Conservation (phyloP, 2,797 vertebrate genomes). For the Pogoniulus pusillus region DNA sequence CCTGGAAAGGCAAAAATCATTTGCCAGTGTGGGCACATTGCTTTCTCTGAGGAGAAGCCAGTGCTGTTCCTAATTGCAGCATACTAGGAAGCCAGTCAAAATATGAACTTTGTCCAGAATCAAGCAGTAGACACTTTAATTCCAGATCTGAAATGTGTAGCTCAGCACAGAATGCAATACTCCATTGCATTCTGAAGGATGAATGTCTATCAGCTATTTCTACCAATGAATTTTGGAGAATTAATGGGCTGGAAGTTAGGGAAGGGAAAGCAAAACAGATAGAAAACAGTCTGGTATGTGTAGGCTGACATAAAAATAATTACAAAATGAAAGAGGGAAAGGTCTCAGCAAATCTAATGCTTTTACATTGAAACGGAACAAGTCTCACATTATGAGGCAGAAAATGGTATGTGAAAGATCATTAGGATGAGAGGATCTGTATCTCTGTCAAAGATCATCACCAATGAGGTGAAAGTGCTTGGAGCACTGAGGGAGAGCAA, state of each 20-base stretch:
- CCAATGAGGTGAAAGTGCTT: neutral
- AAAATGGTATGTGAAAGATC: neutral
- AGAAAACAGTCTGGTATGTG: neutral
- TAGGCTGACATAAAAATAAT: neutral
- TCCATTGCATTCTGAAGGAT: no score
- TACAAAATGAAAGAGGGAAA: neutral
- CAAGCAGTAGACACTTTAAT: neutral
- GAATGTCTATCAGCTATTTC: neutral
- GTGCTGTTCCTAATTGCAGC: neutral
- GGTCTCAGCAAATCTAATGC: neutral
- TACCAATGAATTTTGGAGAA: neutral
- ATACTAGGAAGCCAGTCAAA: neutral
- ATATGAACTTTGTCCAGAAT: neutral
- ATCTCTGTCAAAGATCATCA: neutral
- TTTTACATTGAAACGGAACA: neutral
- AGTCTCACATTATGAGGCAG: neutral
- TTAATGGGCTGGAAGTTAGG: neutral
- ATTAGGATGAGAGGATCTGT: neutral
- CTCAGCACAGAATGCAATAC: neutral
- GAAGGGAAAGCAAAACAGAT: neutral
- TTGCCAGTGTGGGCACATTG: neutral
- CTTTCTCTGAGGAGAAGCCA: neutral
- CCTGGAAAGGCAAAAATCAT: neutral
- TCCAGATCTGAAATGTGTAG: neutral
- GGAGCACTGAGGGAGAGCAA: neutral